Evolutionary conservation across 2,113 vertebrate genomes (phyloP).

Genomic region (Bombycilla garrulus): DNA sequence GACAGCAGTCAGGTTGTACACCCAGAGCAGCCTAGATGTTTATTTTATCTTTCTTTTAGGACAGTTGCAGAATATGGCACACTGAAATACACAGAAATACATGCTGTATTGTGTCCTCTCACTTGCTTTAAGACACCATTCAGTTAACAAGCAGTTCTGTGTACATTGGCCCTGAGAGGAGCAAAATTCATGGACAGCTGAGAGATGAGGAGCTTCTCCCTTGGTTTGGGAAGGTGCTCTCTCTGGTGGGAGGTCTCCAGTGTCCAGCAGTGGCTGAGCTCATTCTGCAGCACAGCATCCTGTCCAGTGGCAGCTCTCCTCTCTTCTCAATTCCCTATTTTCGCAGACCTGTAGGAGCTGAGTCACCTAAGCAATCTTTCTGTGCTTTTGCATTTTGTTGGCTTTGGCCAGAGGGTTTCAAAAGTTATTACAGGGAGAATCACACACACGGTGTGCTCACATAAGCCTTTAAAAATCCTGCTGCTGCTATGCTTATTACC

Average conservation of each 20-base stretch:
- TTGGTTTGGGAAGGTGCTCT: not conserved
- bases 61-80: not conserved
- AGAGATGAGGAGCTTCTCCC: not conserved
- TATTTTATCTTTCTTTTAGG: not conserved
- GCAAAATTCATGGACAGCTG: fast-evolving
- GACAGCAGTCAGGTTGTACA: not conserved
- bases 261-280: not conserved
- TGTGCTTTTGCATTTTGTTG: not conserved
- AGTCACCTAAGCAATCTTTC: not conserved
- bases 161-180: fast-evolving
- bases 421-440: not conserved
- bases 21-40: not conserved
- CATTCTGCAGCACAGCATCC: not conserved
- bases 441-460: not conserved
- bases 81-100: not conserved
- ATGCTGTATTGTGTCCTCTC: not conserved
- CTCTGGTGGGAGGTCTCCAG: not conserved
- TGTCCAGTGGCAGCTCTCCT: not conserved
- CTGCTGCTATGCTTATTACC: slow-evolving; percentile 24
- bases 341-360: not conserved
- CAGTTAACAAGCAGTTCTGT: not conserved
- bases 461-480: slow-evolving; percentile 36
- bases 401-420: not conserved
- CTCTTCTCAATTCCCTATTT: not conserved
- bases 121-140: not conserved